A percentile compares a stretch with the other conserved stretches of the same genome.
phyloP scores from a whole-genome alignment of 2,888 invertebrate genomes.

The Diogma glabrata region DNA sequence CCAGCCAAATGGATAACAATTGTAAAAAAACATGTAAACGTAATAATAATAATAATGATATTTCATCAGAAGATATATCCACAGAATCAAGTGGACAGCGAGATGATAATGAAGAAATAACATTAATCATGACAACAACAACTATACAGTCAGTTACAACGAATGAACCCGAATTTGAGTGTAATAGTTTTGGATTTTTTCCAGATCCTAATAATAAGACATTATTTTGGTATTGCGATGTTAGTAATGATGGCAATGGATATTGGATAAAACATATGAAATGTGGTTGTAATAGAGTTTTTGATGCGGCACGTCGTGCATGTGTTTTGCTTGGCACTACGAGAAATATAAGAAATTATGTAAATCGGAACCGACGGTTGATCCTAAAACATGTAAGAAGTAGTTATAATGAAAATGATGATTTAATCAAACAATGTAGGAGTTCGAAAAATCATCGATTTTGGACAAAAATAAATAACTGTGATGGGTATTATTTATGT shows the following conservation, averaged over 20 bases:
- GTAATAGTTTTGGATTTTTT: constrained; percentile 20
- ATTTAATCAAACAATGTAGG: background rate
- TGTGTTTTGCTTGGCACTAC: constrained; percentile 19
- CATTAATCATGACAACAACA: background rate
- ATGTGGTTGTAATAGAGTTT: constrained; percentile 17
- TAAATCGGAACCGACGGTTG: background rate
- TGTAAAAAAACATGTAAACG: background rate
- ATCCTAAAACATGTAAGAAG: background rate
- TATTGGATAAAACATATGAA: constrained; percentile 19
- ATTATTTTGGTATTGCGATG: constrained; percentile 22
- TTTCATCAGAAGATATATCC: background rate
- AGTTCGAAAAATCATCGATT: constrained; percentile 3
- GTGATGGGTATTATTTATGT: constrained; percentile 19
- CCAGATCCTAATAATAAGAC: constrained; percentile 14
- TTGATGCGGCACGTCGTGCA: constrained; percentile 16
- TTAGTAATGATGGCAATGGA: constrained; percentile 17
- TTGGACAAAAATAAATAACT: constrained; percentile 12
- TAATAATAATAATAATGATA: constrained; percentile 6
- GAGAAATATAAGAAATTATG: background rate
- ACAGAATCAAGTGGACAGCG: background rate
- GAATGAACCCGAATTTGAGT: constrained; percentile 14
- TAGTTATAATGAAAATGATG: too few species aligned
- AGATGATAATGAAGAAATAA: background rate
- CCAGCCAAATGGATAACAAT: background rate
- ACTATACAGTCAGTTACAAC: background rate